Conservation (phyloP, 2,888 invertebrate species). For the Zhengitettix transpicula region DNA sequence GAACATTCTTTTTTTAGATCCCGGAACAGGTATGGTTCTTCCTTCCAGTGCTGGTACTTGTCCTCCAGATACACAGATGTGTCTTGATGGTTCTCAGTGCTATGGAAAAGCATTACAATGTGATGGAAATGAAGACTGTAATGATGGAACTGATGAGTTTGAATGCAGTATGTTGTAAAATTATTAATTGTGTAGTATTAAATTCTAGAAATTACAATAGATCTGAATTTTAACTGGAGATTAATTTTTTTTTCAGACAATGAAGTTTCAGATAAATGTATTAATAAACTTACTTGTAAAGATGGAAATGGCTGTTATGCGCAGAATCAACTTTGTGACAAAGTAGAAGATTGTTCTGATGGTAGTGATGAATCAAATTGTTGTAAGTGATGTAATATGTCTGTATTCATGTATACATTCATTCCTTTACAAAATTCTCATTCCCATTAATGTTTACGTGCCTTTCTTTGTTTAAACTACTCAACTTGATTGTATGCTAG, state of each 20-base stretch:
- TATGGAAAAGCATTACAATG: background rate
- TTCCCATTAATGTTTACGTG: no score
- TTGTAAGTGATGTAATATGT: background rate
- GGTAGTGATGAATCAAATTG: background rate
- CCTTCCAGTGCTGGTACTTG: background rate
- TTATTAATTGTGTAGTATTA: background rate
- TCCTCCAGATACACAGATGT: background rate
- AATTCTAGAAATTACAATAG: background rate
- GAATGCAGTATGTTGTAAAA: background rate
- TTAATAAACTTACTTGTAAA: background rate
- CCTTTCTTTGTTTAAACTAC: no score
- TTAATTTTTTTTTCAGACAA: background rate
- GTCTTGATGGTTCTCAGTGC: background rate
- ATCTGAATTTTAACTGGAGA: background rate
- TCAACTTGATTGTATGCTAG: no score
- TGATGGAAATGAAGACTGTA: background rate
- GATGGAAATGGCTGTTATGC: background rate
- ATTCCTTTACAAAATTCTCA: no score
- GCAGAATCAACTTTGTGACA: background rate
- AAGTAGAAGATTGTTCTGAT: background rate
- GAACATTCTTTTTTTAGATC: no score
- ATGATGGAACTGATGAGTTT: background rate
- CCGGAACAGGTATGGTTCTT: background rate
- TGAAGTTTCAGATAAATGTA: background rate
- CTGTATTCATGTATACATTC: no score